Evolutionary conservation across 2,113 vertebrate species (phyloP).

Genomic region (Symphodus melops): DNA sequence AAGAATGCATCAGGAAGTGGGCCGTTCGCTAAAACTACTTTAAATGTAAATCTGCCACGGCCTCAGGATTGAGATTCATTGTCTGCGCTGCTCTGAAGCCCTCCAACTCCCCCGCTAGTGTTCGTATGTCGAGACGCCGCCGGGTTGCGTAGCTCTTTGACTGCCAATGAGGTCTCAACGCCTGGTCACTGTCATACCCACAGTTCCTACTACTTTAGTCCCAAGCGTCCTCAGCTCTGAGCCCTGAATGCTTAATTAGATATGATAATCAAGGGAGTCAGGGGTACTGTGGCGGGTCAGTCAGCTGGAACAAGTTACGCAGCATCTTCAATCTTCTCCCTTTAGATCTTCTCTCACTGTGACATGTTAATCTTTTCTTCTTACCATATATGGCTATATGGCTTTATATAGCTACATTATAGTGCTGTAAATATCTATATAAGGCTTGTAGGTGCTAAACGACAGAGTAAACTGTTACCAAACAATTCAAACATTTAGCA

Average conservation of each 20-base stretch:
- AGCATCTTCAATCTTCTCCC: constrained; percentile 26
- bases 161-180: constrained; percentile 68
- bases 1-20: constrained; percentile 79
- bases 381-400: neutral
- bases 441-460: neutral
- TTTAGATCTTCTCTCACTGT: neutral
- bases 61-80: constrained; percentile 81
- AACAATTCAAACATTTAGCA: neutral
- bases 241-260: constrained; percentile 35
- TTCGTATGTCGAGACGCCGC: constrained; percentile 61
- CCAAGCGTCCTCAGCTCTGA: constrained; percentile 31
- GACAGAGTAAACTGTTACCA: neutral
- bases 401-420: neutral
- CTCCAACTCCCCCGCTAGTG: constrained; percentile 61
- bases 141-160: constrained; percentile 61
- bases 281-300: constrained; percentile 23
- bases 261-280: constrained; percentile 36
- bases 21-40: constrained; percentile 81
- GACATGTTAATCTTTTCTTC: constrained; percentile 6
- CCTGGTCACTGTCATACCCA: constrained; percentile 51
- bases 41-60: constrained; percentile 85
- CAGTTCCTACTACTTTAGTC: constrained; percentile 15
- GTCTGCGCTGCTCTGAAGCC: constrained; percentile 61
- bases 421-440: neutral
- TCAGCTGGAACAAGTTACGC: constrained; percentile 33